Conservation (phyloP, 2,113 vertebrate species). For the Otolemur garnettii region DNA sequence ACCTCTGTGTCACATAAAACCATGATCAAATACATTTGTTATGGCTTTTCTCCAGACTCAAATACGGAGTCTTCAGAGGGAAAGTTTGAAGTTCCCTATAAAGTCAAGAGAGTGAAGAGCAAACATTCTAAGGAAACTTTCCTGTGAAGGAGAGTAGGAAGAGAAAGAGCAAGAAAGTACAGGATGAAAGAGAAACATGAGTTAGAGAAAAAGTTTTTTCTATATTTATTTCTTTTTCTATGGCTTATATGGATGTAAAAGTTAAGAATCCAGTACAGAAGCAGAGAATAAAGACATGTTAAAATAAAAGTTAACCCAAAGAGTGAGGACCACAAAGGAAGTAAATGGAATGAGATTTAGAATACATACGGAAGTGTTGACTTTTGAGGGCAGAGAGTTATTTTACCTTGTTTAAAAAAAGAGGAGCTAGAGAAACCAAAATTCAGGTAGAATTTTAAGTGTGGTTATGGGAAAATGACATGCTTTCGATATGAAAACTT, state of each 20-base stretch:
- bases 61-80: not conserved
- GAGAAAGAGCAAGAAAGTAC: not conserved
- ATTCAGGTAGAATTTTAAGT: not conserved
- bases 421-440: not conserved
- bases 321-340: not conserved
- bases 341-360: not conserved
- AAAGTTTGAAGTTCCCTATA: not conserved
- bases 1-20: not conserved
- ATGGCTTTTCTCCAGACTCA: not conserved
- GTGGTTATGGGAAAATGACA: not conserved
- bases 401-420: not conserved
- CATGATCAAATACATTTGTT: not conserved
- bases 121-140: slow-evolving; percentile 1
- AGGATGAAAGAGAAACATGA: not conserved
- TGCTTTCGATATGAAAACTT: not conserved
- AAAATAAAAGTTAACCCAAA: not conserved
- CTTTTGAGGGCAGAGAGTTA: not conserved
- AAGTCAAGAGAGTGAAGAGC: not conserved
- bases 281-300: not conserved
- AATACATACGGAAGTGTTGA: not conserved
- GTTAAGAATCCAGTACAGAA: not conserved
- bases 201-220: not conserved
- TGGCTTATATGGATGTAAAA: not conserved
- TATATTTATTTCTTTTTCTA: not conserved
- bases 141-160: not conserved